Evolutionary conservation across 1,140 invertebrate genomes (phyloP).

Genomic region (Diabrotica virgifera): DNA sequence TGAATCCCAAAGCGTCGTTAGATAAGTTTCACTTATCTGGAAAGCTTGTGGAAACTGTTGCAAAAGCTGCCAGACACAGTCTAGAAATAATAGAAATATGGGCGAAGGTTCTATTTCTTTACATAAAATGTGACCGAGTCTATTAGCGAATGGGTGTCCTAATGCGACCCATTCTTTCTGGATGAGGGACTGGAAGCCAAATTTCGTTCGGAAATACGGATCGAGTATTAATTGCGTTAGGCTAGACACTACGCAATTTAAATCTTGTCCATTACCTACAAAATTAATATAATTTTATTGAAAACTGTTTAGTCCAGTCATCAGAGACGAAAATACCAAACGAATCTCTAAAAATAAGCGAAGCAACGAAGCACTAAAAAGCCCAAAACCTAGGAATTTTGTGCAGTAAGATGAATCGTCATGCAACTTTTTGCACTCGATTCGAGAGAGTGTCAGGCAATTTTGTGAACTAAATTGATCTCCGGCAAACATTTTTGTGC

Average conservation of each 20-base stretch:
- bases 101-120: conserved; percentile 63
- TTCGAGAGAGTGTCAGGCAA: too few relatives aligned
- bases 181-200: conserved; percentile 87
- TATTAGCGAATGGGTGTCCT: conserved; percentile 79
- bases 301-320: too few relatives aligned
- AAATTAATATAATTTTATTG: not conserved
- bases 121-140: conserved; percentile 63
- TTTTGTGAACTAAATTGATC: too few relatives aligned
- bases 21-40: conserved; percentile 89
- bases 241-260: conserved; percentile 83
- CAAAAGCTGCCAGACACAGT: conserved; percentile 89
- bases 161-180: conserved; percentile 94
- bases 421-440: too few relatives aligned
- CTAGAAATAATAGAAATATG: conserved; percentile 86
- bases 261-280: conserved; percentile 79
- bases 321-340: too few relatives aligned
- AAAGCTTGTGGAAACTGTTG: conserved; percentile 85
- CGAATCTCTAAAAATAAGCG: too few relatives aligned
- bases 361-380: too few relatives aligned
- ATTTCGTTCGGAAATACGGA: conserved; percentile 75
- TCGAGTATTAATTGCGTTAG: conserved; percentile 86
- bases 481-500: too few relatives aligned
- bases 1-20: conserved; percentile 88
- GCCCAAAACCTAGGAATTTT: too few relatives aligned
- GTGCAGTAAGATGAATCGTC: too few relatives aligned